Evolutionary conservation across 2,797 vertebrate genomes (phyloP).

Genomic region (Malacoctenus gilli): DNA sequence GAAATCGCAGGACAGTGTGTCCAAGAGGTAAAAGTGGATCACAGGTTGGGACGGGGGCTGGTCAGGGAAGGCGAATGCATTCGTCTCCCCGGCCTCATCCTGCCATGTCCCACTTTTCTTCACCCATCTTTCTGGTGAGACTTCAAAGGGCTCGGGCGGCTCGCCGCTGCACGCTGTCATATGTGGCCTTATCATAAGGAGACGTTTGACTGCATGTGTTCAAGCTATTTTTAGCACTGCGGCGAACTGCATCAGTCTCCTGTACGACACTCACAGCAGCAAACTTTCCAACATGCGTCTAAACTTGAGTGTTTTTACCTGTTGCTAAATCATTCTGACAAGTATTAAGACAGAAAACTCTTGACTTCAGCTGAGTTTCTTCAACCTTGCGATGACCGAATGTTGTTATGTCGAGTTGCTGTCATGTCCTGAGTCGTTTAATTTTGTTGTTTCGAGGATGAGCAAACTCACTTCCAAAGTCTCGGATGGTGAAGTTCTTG

Average conservation of each 20-base stretch:
- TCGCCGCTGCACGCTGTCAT: constrained; percentile 30
- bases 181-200: constrained; percentile 38
- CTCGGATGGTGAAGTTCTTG: constrained; percentile 94
- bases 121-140: constrained; percentile 41
- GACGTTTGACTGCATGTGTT: constrained; percentile 31
- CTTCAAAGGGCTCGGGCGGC: constrained; percentile 60
- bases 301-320: too few relatives aligned
- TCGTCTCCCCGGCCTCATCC: constrained; percentile 56
- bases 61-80: constrained; percentile 63
- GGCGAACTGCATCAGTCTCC: not conserved
- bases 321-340: too few relatives aligned
- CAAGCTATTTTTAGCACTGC: constrained; percentile 35
- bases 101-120: constrained; percentile 64
- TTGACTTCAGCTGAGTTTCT: too few relatives aligned
- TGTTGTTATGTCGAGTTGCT: too few relatives aligned
- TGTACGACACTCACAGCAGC: not conserved
- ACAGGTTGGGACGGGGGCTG: constrained; percentile 55
- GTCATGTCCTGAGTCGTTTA: too few relatives aligned
- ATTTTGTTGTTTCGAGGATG: too few relatives aligned
- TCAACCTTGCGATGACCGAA: too few relatives aligned
- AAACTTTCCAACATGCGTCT: not conserved
- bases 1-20: constrained; percentile 50
- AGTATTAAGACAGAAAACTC: too few relatives aligned
- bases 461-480: constrained; percentile 92
- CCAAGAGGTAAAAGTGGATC: constrained; percentile 64